Evolutionary conservation across 2,113 vertebrate genomes (phyloP).

Genomic region (Elachura formosa): DNA sequence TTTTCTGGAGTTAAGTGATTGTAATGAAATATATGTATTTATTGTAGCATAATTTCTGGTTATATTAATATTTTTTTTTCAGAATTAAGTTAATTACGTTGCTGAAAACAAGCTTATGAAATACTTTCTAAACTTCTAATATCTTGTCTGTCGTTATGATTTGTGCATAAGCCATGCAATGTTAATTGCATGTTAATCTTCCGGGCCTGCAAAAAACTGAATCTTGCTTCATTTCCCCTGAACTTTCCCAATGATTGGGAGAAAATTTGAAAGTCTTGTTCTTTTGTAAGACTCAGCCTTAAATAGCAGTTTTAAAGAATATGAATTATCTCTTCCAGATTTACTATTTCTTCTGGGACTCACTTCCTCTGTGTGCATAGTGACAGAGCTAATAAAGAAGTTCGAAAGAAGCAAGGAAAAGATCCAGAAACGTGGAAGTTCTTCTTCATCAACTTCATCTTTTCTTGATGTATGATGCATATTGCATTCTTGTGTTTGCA

Average conservation of each 20-base stretch:
- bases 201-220: not conserved
- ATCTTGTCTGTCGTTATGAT: not conserved
- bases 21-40: not conserved
- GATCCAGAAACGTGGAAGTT: slow-evolving; percentile 68
- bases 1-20: not conserved
- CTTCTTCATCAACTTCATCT: slow-evolving; percentile 63
- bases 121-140: not conserved
- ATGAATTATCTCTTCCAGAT: slow-evolving; percentile 73
- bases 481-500: slow-evolving; percentile 76
- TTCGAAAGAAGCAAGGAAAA: slow-evolving; percentile 81
- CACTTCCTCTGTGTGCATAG: slow-evolving; percentile 92
- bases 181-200: not conserved
- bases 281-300: not conserved
- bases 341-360: slow-evolving; percentile 90
- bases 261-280: not conserved
- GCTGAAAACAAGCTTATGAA: not conserved
- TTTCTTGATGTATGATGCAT: slow-evolving; percentile 96
- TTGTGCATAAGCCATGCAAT: not conserved
- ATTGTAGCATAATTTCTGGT: not conserved
- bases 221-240: not conserved
- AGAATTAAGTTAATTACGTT: not conserved
- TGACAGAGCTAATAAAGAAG: slow-evolving; percentile 91
- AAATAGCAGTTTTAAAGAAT: not conserved
- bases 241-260: not conserved
- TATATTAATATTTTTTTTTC: not conserved